Evolutionary conservation across 2,888 invertebrate genomes (phyloP), one percentile per base, ranked within the genome.

Genomic region (Hemaris fuciformis): DNA sequence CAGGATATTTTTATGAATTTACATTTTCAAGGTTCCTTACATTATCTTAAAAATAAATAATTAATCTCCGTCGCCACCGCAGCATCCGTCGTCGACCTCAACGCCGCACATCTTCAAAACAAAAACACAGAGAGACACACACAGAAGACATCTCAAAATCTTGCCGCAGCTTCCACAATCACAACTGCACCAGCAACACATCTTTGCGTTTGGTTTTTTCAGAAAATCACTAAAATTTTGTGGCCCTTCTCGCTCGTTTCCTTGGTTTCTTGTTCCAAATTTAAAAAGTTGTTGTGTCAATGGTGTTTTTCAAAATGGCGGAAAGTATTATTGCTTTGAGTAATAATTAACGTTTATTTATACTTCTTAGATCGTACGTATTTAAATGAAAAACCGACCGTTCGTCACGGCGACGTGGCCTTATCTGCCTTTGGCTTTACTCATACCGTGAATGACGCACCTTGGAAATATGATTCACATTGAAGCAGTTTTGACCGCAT

Each of bases 21-120:
- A n/a, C n/a, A n/a, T n/a, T n/a, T n/a, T n/a, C n/a, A n/a, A n/a
- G n/a, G n/a, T n/a, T n/a, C 2, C 7, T 22, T 7, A 27, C 27
- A 27, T 27, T 7, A 27, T 27, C 27, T 25, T 25, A 38, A n/a
- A 31, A 31, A 13, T n/a, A 38, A 38, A 38, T n/a, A 38, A 46
- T 31, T 66, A 65, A 3, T 75, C 79, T 0, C 64, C 80, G 0
- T 68, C 82, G 0, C 74, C 76, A 0, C 74, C 64, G 2, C 88
- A 87, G 65, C 88, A 87, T 0, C 77, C 80, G 1, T 85, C 87
- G 6, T 84, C 83, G 0, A 87, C 77, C 57, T 90, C 89, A 0
- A 87, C 79, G 0, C 90, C 90, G 48, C 89, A 91, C 83, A 88
- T 76, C 61, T 77, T 85, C 31, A 86, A 64, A 1, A 91, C 57